Evolutionary conservation across 92 coral and sea anemone genomes (phyloP).

Genomic region (Actinernus sp.): DNA sequence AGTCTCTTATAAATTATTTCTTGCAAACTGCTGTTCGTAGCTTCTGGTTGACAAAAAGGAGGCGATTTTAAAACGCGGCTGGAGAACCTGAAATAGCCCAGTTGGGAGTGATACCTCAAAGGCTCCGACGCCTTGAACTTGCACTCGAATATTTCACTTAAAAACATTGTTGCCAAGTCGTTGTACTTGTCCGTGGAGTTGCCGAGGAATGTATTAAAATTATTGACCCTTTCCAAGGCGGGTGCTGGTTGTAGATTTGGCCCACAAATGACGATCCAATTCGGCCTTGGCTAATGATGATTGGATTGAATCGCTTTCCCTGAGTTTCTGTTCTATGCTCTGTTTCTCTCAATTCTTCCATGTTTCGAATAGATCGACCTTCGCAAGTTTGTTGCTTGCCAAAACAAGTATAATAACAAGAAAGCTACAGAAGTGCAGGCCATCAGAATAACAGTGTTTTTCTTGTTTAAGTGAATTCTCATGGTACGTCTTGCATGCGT

Average conservation of each 20-base stretch:
- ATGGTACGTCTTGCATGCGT: no score
- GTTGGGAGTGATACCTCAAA: conserved; percentile 18
- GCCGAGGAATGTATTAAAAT: conserved; percentile 21
- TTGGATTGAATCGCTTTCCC: conserved; percentile 25
- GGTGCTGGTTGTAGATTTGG: conserved; percentile 39
- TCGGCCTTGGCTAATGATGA: conserved; percentile 60
- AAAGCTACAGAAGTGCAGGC: no score
- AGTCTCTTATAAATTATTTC: conserved; percentile 2
- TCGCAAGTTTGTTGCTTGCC: no score
- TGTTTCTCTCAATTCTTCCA: no score
- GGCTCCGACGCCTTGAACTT: conserved; percentile 29
- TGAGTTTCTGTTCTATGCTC: no score
- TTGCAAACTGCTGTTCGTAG: neutral
- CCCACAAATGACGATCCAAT: conserved; percentile 73
- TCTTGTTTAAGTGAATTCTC: no score
- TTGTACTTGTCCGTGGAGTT: conserved; percentile 1
- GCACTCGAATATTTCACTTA: conserved; percentile 34
- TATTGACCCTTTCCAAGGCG: conserved; percentile 6
- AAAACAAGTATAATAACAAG: no score
- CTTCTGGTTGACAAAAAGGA: conserved; percentile 16
- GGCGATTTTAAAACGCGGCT: conserved; percentile 26
- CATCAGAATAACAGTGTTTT: no score
- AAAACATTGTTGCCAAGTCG: conserved; percentile 8
- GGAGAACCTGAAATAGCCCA: conserved; percentile 31
- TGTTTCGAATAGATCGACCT: no score